These are phyloP conservation scores for Agapostemon virescens DNA, from an alignment of 2,888 invertebrate species.

Conservation along the genomic window DNA sequence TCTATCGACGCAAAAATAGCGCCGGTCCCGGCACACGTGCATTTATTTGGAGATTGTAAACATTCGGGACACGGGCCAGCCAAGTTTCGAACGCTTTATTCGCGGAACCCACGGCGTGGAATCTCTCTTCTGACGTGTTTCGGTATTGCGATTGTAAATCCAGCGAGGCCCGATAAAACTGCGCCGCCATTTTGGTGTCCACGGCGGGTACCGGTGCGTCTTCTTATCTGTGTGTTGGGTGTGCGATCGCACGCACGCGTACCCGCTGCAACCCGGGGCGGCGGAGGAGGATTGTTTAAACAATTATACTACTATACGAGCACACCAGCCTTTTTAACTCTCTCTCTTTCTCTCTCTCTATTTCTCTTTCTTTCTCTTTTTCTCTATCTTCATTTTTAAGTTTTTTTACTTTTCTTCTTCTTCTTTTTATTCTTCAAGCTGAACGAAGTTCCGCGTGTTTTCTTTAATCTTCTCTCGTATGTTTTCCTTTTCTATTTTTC, in stretches of 20 bases:
- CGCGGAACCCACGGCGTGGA: slow-evolving; percentile 36
- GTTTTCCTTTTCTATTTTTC: slow-evolving; percentile 31
- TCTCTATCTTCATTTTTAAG: neutral
- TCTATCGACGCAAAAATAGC: slow-evolving; percentile 47
- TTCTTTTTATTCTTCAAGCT: slow-evolving; percentile 10
- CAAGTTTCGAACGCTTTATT: slow-evolving; percentile 50
- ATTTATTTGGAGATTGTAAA: slow-evolving; percentile 56
- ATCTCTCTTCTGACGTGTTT: slow-evolving; percentile 6
- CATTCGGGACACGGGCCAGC: slow-evolving; percentile 47
- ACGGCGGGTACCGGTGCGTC: slow-evolving; percentile 44
- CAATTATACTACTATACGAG: slow-evolving; percentile 18
- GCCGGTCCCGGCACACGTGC: slow-evolving; percentile 7
- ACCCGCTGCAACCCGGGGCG: slow-evolving; percentile 31
- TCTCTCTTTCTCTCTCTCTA: neutral
- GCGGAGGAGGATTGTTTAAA: slow-evolving; percentile 24
- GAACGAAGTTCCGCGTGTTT: slow-evolving; percentile 38
- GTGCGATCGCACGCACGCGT: slow-evolving; percentile 40
- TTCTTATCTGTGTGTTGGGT: slow-evolving; percentile 34
- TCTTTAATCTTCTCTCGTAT: slow-evolving; percentile 16
- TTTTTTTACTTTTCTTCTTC: slow-evolving; percentile 20
- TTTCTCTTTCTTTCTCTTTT: neutral
- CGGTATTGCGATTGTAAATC: slow-evolving; percentile 8
- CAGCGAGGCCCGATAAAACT: neutral
- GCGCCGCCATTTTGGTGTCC: slow-evolving; percentile 42
- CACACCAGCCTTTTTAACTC: slow-evolving; percentile 30